Evolutionary conservation across 2,113 vertebrate species (phyloP).

Genomic region (Spermophilus dauricus): DNA sequence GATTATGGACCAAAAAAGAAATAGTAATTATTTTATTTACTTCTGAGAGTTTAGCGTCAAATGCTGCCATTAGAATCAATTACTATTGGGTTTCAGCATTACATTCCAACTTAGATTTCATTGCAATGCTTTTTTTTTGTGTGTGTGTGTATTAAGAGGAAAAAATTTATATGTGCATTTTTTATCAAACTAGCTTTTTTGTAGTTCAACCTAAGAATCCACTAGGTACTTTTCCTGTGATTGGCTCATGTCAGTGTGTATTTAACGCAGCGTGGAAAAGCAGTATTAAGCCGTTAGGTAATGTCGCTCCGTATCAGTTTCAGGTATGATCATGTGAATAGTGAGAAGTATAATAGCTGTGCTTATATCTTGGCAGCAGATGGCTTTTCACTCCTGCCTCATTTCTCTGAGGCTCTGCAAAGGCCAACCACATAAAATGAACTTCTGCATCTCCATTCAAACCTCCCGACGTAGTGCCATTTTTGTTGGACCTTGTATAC

Average conservation of each 20-base stretch:
- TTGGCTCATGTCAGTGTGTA: not conserved
- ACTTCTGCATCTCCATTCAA: slow-evolving; percentile 17
- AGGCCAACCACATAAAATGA: slow-evolving; percentile 49
- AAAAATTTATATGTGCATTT: not conserved
- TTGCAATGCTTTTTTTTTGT: not conserved
- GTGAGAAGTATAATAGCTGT: slow-evolving; percentile 25
- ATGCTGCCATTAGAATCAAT: not conserved
- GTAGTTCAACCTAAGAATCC: not conserved
- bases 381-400: slow-evolving; percentile 58
- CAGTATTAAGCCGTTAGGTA: not conserved
- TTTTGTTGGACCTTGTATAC: slow-evolving; percentile 44
- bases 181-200: not conserved
- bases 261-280: not conserved
- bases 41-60: slow-evolving; percentile 9
- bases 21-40: not conserved
- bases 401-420: slow-evolving; percentile 33
- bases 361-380: slow-evolving; percentile 45
- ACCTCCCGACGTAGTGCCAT: not conserved
- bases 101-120: not conserved
- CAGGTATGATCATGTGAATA: slow-evolving; percentile 31
- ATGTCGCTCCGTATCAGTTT: not conserved
- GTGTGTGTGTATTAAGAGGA: not conserved
- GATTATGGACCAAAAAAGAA: not conserved
- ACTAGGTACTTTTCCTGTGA: not conserved
- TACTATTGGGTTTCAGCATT: not conserved